Conservation (phyloP, 2,888 invertebrate species). For the Rambutsinella grinnellia region DNA sequence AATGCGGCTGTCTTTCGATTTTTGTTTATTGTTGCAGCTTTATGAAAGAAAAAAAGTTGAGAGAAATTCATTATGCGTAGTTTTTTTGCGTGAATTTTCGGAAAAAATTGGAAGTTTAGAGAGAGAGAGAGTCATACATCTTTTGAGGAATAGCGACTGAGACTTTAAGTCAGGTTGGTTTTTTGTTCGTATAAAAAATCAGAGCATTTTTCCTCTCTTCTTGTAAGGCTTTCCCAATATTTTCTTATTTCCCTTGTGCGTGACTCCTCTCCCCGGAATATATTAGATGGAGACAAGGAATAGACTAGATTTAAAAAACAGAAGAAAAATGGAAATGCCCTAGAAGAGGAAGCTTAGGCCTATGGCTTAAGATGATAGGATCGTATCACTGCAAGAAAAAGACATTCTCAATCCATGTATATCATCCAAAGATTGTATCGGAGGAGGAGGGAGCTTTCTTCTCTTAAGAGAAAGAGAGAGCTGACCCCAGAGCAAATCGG, state of each 20-base stretch:
- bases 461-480: background rate
- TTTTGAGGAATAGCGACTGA: constrained; percentile 9
- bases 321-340: background rate
- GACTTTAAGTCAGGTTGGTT: no score
- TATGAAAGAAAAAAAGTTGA: background rate
- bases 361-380: constrained; percentile 19
- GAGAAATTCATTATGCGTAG: background rate
- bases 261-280: constrained; percentile 53
- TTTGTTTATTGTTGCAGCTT: no score
- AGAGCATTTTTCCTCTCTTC: constrained; percentile 13
- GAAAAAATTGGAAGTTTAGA: background rate
- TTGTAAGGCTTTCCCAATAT: constrained; percentile 28
- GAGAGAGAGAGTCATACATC: background rate
- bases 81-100: no score
- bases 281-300: constrained; percentile 10
- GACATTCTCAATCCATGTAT: constrained; percentile 20
- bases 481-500: constrained; percentile 50
- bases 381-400: constrained; percentile 23
- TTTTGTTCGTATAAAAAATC: background rate
- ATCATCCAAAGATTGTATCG: background rate
- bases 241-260: constrained; percentile 59
- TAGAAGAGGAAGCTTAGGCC: background rate
- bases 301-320: background rate
- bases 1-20: no score
- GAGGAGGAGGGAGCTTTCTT: background rate